Conservation (phyloP, 2,113 vertebrate species). For the Mesocricetus auratus region DNA sequence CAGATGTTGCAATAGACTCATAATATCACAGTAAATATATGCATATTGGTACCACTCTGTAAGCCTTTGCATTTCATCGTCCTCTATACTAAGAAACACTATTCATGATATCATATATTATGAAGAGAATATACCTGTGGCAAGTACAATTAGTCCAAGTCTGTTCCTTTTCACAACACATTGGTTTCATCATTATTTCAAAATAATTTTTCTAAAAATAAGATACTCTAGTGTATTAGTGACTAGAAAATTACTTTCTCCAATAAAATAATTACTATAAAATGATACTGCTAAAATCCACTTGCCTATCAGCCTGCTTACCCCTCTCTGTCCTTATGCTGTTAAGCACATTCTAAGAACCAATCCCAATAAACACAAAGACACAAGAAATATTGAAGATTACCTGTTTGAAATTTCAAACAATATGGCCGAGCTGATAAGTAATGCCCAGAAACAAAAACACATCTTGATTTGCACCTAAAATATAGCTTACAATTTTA, state of each 20-base stretch:
- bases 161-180: background rate
- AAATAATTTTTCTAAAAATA: background rate
- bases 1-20: conserved; percentile 56
- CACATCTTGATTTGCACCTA: background rate
- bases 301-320: background rate
- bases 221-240: background rate
- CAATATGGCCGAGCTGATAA: background rate
- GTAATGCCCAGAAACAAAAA: background rate
- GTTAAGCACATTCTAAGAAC: background rate
- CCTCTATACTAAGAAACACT: background rate
- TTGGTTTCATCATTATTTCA: conserved; percentile 35
- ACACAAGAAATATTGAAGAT: conserved; percentile 20
- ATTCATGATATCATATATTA: background rate
- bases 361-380: background rate
- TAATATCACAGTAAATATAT: conserved; percentile 12
- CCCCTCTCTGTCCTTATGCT: background rate
- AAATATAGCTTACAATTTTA: conserved; percentile 17
- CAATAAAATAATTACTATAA: background rate
- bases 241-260: background rate
- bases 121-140: background rate
- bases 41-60: background rate
- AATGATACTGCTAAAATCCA: conserved; percentile 11
- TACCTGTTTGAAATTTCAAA: conserved; percentile 25
- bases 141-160: background rate
- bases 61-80: background rate